Percentiles rank a stretch among this genome's conserved stretches.
phyloP scores from a whole-genome alignment of 2,888 invertebrate genomes.

The Hofmannophila pseudospretella region DNA sequence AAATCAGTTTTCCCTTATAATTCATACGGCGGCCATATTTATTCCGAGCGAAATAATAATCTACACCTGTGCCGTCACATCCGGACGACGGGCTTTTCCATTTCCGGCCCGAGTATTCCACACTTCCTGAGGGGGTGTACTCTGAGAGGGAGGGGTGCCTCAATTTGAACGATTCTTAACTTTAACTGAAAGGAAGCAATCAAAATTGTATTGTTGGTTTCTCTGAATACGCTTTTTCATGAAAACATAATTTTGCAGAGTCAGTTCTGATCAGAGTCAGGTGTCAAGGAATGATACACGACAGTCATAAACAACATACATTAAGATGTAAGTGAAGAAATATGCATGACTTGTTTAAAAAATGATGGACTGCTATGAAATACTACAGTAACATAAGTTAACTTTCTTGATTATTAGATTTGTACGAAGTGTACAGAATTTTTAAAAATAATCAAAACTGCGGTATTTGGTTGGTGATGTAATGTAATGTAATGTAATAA shows the following conservation, averaged over 20 bases:
- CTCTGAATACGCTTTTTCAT: conserved; percentile 8
- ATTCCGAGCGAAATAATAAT: conserved; percentile 43
- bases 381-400: too few species aligned
- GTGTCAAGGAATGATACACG: too few species aligned
- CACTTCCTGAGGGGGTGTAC: conserved; percentile 34
- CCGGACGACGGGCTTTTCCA: conserved; percentile 54
- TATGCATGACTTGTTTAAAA: too few species aligned
- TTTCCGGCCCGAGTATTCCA: conserved; percentile 47
- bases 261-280: too few species aligned
- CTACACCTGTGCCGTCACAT: conserved; percentile 52
- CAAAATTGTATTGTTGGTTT: conserved; percentile 22
- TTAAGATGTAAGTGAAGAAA: too few species aligned
- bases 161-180: conserved; percentile 23
- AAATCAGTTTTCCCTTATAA: conserved; percentile 16
- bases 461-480: too few species aligned
- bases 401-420: too few species aligned
- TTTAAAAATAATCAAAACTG: too few species aligned
- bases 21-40: conserved; percentile 34
- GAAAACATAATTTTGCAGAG: not conserved
- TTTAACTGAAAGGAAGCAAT: conserved; percentile 28
- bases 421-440: too few species aligned
- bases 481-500: too few species aligned
- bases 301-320: too few species aligned
- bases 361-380: too few species aligned
- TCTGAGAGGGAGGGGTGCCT: conserved; percentile 9